A percentile compares a stretch with the other conserved stretches of the same genome.
These are phyloP conservation scores for Paralvinella palmiformis DNA, from an alignment of 1,140 invertebrate species.

Conservation along the genomic window DNA sequence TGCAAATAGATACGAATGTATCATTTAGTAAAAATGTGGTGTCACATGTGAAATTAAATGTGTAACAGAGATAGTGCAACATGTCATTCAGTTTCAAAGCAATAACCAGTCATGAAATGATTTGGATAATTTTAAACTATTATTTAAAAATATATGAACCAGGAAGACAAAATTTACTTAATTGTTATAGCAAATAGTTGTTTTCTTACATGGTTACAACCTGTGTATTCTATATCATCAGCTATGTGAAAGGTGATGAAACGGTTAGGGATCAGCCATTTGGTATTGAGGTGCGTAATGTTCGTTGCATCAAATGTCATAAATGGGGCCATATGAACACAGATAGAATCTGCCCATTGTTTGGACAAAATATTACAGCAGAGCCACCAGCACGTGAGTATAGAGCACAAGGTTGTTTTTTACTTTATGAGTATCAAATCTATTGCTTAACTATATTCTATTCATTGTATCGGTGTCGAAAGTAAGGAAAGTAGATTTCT, in stretches of 20 bases:
- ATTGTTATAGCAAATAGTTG: not conserved
- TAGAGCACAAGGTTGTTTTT: not conserved
- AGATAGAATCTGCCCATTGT: slow-evolving; percentile 91
- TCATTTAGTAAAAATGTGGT: not conserved
- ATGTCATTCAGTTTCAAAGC: not conserved
- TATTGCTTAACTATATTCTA: not conserved
- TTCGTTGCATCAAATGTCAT: slow-evolving; percentile 96
- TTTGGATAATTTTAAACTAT: not conserved
- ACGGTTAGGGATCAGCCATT: slow-evolving; percentile 98
- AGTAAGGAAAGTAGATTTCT: not conserved
- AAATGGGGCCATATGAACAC: slow-evolving; percentile 99
- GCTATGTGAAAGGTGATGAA: slow-evolving; percentile 90
- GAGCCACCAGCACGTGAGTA: slow-evolving; percentile 44
- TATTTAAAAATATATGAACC: not conserved
- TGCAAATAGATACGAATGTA: not conserved
- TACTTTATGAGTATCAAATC: not conserved
- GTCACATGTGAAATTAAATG: not conserved
- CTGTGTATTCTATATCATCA: slow-evolving; percentile 43
- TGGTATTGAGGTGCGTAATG: slow-evolving; percentile 92
- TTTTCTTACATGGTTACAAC: slow-evolving; percentile 8
- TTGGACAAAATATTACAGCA: slow-evolving; percentile 50
- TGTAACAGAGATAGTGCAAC: not conserved
- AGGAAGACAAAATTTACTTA: not conserved
- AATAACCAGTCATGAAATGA: not conserved
- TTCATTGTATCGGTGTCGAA: not conserved